Evolutionary conservation across 1,140 invertebrate species (phyloP).

Genomic region (Camponotus pennsylvanicus): DNA sequence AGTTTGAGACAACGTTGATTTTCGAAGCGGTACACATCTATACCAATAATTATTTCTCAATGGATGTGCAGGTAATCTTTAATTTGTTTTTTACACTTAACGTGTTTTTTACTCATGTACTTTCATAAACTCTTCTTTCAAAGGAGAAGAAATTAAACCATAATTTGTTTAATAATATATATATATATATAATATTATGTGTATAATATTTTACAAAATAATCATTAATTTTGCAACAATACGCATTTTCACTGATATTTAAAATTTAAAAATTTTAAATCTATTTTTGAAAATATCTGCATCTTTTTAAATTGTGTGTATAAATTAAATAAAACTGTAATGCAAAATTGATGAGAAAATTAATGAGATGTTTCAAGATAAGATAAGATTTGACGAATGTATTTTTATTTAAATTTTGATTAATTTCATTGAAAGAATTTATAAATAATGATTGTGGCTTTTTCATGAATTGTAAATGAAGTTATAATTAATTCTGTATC

Average conservation of each 20-base stretch:
- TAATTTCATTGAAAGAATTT: conserved; percentile 1
- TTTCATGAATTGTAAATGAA: background rate
- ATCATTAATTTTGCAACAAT: background rate
- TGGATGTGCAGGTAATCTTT: conserved; percentile 88
- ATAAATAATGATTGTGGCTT: conserved; percentile 10
- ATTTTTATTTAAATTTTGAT: background rate
- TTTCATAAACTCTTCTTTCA: background rate
- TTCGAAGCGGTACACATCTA: conserved; percentile 90
- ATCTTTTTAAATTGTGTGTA: background rate
- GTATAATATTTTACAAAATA: background rate
- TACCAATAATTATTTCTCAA: conserved; percentile 90
- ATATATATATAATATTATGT: no score
- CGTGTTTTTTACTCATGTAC: background rate
- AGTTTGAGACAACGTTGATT: conserved; percentile 90
- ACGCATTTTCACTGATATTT: background rate
- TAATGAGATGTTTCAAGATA: background rate
- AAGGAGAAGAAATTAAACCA: conserved; percentile 2
- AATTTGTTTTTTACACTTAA: conserved; percentile 10
- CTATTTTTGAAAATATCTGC: background rate
- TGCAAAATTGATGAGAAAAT: no score
- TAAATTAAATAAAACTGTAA: background rate
- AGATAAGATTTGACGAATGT: conserved; percentile 3
- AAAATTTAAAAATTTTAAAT: background rate
- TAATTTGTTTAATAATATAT: background rate
- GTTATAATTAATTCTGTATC: background rate